Conservation (phyloP, 1,140 invertebrate genomes). For the Drosophila subpulchrella region DNA sequence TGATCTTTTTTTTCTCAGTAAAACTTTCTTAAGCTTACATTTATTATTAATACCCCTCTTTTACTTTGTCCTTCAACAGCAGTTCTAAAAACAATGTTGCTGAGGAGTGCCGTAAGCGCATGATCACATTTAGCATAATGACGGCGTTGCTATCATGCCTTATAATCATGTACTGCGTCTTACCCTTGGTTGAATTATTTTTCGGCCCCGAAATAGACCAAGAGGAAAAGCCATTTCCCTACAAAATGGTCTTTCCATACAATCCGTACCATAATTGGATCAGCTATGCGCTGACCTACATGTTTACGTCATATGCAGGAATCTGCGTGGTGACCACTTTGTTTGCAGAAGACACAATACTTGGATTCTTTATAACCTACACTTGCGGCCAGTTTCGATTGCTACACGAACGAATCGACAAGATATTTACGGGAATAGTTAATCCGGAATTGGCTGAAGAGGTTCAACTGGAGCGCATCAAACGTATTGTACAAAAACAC, state of each 20-base stretch:
- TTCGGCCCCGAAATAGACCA: constrained; percentile 23
- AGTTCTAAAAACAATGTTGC: constrained; percentile 35
- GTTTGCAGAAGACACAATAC: constrained; percentile 79
- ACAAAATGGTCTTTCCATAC: constrained; percentile 80
- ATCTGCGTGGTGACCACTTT: constrained; percentile 83
- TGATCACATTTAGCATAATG: constrained; percentile 71
- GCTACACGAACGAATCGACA: constrained; percentile 63
- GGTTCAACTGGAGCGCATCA: constrained; percentile 27
- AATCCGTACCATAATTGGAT: constrained; percentile 62
- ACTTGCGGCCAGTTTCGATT: constrained; percentile 77
- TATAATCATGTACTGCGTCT: constrained; percentile 76
- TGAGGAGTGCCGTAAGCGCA: constrained; percentile 51
- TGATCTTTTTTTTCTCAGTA: too few relatives aligned
- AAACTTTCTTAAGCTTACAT: too few relatives aligned
- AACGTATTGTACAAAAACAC: constrained; percentile 56
- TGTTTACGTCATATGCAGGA: constrained; percentile 77
- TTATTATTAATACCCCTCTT: background rate
- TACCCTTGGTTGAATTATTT: constrained; percentile 72
- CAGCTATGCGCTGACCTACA: constrained; percentile 66
- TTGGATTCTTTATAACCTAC: constrained; percentile 79
- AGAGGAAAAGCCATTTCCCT: constrained; percentile 74
- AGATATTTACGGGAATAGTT: constrained; percentile 19
- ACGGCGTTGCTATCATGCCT: constrained; percentile 65
- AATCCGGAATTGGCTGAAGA: background rate
- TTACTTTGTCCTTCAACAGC: constrained; percentile 10